Percentiles rank a stretch among this genome's conserved stretches.
phyloP scores from a whole-genome alignment of 1,140 invertebrate genomes.

The Proctacanthus coquilletti region DNA sequence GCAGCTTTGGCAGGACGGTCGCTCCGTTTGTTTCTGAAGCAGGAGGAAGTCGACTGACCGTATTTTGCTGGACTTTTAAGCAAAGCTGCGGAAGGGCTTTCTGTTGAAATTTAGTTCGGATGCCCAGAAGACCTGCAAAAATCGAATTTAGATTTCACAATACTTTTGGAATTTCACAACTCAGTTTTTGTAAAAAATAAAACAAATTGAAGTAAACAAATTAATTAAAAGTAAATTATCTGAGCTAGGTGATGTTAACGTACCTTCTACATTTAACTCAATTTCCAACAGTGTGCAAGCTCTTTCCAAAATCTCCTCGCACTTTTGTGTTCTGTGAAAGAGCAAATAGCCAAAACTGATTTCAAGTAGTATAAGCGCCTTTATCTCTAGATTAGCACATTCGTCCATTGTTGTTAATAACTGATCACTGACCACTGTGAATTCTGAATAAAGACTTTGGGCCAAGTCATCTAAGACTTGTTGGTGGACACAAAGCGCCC shows the following conservation, averaged over 20 bases:
- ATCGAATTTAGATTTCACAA: conserved; percentile 8
- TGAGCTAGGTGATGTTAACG: no score
- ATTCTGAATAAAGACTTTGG: conserved; percentile 41
- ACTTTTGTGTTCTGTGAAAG: conserved; percentile 53
- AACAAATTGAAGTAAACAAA: conserved; percentile 4
- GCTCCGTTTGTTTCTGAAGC: conserved; percentile 31
- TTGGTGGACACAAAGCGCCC: conserved; percentile 57
- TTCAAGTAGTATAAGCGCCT: conserved; percentile 58
- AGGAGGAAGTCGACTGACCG: conserved; percentile 22
- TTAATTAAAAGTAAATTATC: conserved; percentile 3
- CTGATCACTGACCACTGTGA: conserved; percentile 40
- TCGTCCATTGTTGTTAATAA: conserved; percentile 31
- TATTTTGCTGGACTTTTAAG: conserved; percentile 31
- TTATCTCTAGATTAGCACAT: conserved; percentile 31
- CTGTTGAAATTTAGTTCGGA: conserved; percentile 77
- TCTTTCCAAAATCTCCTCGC: conserved; percentile 46
- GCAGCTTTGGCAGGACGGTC: conserved; percentile 39
- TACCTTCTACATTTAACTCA: conserved; percentile 35
- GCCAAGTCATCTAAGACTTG: conserved; percentile 54
- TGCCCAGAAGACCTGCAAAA: conserved; percentile 58
- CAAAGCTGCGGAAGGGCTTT: conserved; percentile 66
- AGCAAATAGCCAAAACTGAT: conserved; percentile 53
- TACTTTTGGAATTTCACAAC: neutral
- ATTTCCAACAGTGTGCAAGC: conserved; percentile 46
- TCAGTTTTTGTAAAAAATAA: neutral